A percentile compares a stretch with the other conserved stretches of the same genome.
Conservation (phyloP, 2,888 invertebrate genomes). For the Rhagonycha fulva region DNA sequence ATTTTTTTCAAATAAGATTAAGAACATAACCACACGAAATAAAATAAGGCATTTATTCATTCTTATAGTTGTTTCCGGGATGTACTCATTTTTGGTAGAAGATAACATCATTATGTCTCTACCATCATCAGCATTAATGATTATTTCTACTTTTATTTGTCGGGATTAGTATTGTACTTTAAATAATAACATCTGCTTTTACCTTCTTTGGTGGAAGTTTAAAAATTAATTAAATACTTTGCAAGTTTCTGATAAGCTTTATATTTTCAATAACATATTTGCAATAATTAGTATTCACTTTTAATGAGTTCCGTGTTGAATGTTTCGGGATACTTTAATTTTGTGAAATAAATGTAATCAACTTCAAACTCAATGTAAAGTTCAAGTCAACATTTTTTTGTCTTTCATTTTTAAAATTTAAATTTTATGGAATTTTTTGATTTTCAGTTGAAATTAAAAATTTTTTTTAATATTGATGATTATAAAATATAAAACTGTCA, state of each 20-base stretch:
- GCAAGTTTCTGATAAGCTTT: not conserved
- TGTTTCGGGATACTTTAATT: not conserved
- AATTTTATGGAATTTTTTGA: not conserved
- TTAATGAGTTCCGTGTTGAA: not conserved
- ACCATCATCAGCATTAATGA: not conserved
- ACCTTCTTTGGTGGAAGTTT: not conserved
- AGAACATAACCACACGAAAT: not conserved
- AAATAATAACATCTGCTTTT: not conserved
- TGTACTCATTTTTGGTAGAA: not conserved
- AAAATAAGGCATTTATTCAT: not conserved
- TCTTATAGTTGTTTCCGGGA: not conserved
- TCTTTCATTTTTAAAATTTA: too few species aligned
- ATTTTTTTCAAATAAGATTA: too few species aligned
- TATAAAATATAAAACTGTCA: too few species aligned
- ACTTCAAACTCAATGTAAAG: not conserved
- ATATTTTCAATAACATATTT: not conserved
- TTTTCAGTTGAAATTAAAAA: not conserved
- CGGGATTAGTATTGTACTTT: not conserved
- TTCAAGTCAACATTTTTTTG: too few species aligned
- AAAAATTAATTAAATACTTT: not conserved
- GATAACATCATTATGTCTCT: not conserved
- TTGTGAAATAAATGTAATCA: not conserved
- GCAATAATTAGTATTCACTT: not conserved
- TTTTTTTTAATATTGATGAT: too few species aligned
- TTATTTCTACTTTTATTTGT: not conserved